Percentiles rank a stretch among this genome's conserved stretches.
phyloP scores from a whole-genome alignment of 2,888 invertebrate species.

The Euplexia lucipara region DNA sequence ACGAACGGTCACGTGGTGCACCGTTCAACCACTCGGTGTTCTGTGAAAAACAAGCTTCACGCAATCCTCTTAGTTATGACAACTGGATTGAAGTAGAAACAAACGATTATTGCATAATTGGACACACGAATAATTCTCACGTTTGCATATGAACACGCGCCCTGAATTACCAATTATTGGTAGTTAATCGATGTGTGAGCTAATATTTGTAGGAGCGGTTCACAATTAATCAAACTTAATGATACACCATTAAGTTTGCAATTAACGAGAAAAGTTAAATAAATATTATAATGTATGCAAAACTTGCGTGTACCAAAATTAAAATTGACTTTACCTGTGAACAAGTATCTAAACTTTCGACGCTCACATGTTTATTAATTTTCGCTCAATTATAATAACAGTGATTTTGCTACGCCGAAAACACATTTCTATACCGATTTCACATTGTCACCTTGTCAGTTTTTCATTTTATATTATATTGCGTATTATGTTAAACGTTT shows the following conservation, averaged over 20 bases:
- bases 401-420: background rate
- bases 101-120: conserved; percentile 59
- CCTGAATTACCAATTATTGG: conserved; percentile 41
- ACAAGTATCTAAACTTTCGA: conserved; percentile 30
- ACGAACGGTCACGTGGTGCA: conserved; percentile 67
- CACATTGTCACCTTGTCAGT: background rate
- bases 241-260: background rate
- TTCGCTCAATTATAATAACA: conserved; percentile 27
- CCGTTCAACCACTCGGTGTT: conserved; percentile 63
- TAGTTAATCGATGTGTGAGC: conserved; percentile 15
- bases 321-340: conserved; percentile 10
- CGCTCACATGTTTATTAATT: conserved; percentile 32
- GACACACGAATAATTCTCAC: conserved; percentile 39
- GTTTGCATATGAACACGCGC: conserved; percentile 39
- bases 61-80: conserved; percentile 57
- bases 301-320: conserved; percentile 7
- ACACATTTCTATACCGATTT: conserved; percentile 15
- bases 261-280: conserved; percentile 3
- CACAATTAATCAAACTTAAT: conserved; percentile 24
- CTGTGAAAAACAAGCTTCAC: conserved; percentile 57
- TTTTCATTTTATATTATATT: conserved; percentile 1
- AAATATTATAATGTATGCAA: conserved; percentile 25
- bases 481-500: conserved; percentile 1
- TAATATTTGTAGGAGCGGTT: conserved; percentile 16
- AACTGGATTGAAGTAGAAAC: conserved; percentile 50